Evolutionary conservation across 2,113 vertebrate genomes (phyloP).

Genomic region (Sinocyclocheilus rhinocerous): DNA sequence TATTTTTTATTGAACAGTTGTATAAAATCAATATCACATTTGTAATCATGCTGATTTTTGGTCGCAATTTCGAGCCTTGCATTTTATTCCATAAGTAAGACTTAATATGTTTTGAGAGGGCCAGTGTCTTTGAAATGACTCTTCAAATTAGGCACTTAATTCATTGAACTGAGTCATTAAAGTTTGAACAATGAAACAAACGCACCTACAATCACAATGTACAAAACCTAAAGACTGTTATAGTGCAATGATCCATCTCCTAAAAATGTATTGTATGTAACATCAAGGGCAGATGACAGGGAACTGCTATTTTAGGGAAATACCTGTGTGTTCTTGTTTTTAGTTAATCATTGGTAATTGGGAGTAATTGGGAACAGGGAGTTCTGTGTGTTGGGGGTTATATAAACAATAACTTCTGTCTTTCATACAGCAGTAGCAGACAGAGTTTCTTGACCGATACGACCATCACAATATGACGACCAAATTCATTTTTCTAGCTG

Average conservation of each 20-base stretch:
- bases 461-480: too few relatives aligned
- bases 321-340: neutral
- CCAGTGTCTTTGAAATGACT: neutral
- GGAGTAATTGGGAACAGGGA: neutral
- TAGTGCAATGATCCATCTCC: neutral
- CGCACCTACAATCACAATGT: neutral
- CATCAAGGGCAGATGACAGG: neutral
- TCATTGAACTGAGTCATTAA: neutral
- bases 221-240: neutral
- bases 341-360: constrained; percentile 25
- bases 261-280: neutral
- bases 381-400: neutral
- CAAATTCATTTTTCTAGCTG: too few relatives aligned
- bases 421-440: neutral
- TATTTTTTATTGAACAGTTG: too few relatives aligned
- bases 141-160: neutral
- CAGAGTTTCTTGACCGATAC: too few relatives aligned
- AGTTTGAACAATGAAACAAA: neutral
- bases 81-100: too few relatives aligned
- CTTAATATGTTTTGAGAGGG: neutral
- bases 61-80: too few relatives aligned
- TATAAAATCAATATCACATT: too few relatives aligned
- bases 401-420: neutral
- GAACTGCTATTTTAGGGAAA: neutral
- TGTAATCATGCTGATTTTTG: too few relatives aligned